Evolutionary conservation across 2,888 invertebrate species (phyloP).

Genomic region (Tetragonula carbonaria): DNA sequence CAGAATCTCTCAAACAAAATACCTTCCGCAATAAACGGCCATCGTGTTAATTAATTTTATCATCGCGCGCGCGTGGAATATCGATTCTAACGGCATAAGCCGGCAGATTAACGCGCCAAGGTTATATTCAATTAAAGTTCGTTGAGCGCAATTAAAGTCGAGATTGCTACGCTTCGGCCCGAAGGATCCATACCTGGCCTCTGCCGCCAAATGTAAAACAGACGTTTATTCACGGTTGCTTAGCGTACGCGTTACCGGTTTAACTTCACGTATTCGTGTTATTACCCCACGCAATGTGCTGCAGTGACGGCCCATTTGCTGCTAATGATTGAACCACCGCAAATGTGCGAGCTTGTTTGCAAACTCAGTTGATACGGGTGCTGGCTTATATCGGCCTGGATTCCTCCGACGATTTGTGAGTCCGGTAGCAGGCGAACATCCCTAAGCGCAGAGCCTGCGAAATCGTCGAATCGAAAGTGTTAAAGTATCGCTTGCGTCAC

Average conservation of each 20-base stretch:
- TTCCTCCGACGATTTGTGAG: constrained; percentile 81
- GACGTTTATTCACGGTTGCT: not conserved
- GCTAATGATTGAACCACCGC: constrained; percentile 79
- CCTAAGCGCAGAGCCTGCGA: constrained; percentile 43
- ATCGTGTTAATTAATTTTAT: not conserved
- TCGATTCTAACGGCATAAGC: not conserved
- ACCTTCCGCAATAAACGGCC: not conserved
- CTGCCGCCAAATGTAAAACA: not conserved
- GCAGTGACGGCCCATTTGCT: constrained; percentile 78
- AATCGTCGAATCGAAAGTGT: constrained; percentile 14
- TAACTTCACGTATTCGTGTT: constrained; percentile 38
- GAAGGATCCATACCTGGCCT: not conserved
- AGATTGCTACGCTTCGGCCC: not conserved
- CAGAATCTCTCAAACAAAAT: not conserved
- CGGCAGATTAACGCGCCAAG: not conserved
- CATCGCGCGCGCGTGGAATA: not conserved
- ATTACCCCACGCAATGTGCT: constrained; percentile 77
- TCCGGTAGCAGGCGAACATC: not conserved
- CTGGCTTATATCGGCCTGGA: constrained; percentile 74
- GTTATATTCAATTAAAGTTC: not conserved
- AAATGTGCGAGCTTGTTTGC: constrained; percentile 71
- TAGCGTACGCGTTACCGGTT: not conserved
- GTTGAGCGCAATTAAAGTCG: not conserved
- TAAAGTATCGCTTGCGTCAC: no score
- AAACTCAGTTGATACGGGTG: constrained; percentile 81